Conservation (phyloP, 2,113 vertebrate genomes). For the Siniperca chuatsi region DNA sequence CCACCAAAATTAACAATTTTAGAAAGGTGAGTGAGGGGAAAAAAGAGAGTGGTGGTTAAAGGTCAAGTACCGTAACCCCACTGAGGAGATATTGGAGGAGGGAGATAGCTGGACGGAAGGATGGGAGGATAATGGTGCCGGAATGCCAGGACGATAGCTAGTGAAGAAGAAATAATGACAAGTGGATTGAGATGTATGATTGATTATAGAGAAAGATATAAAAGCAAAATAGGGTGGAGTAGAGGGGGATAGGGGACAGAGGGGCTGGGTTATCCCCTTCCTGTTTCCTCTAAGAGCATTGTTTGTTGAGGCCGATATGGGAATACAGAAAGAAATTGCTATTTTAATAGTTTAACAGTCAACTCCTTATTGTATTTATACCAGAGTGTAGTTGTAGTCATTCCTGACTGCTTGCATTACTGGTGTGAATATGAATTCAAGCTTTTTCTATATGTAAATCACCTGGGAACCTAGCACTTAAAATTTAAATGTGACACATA, state of each 20-base stretch:
- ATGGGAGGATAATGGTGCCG: background rate
- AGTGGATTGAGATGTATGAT: background rate
- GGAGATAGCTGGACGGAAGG: background rate
- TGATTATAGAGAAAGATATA: background rate
- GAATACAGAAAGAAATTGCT: conserved; percentile 5
- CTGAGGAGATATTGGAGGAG: background rate
- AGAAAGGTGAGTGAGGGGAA: background rate
- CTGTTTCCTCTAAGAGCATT: conserved; percentile 27
- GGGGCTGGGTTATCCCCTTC: background rate
- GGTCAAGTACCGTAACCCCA: background rate
- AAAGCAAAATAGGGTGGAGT: background rate
- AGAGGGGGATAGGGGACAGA: background rate
- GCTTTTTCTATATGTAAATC: background rate
- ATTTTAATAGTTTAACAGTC: background rate
- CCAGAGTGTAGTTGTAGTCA: background rate
- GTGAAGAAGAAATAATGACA: background rate
- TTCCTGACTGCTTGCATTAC: background rate
- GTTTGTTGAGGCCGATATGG: conserved; percentile 20
- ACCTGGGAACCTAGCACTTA: background rate
- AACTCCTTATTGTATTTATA: background rate
- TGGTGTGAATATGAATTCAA: background rate
- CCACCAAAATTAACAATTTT: background rate
- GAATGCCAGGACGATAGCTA: background rate
- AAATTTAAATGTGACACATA: conserved; percentile 19
- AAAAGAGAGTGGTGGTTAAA: background rate